A percentile compares a stretch with the other conserved stretches of the same genome.
Evolutionary conservation across 1,140 invertebrate species (phyloP).

Genomic region (Coptotermes formosanus): DNA sequence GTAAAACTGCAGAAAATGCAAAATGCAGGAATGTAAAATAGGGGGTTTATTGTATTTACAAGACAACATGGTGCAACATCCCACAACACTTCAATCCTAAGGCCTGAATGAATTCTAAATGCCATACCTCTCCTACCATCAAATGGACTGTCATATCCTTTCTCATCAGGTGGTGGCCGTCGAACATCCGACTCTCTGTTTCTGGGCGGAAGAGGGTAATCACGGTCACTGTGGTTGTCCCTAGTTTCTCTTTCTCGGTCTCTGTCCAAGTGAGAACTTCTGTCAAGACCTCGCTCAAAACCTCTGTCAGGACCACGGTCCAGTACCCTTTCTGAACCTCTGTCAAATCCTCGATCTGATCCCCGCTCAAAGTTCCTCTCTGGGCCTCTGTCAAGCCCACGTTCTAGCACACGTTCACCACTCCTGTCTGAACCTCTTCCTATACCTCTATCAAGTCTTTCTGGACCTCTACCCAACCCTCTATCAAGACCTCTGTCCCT

Average conservation of each 20-base stretch:
- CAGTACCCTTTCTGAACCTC: slow-evolving; percentile 3
- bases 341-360: slow-evolving; percentile 26
- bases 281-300: neutral
- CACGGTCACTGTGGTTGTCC: slow-evolving; percentile 27
- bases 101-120: no score
- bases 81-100: no score
- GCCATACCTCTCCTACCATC: slow-evolving; percentile 43
- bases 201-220: slow-evolving; percentile 29
- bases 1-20: no score
- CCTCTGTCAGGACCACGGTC: slow-evolving; percentile 10
- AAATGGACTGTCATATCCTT: slow-evolving; percentile 48
- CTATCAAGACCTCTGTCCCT: neutral
- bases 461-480: slow-evolving; percentile 23
- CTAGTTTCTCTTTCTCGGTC: slow-evolving; percentile 25
- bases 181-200: slow-evolving; percentile 46
- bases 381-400: slow-evolving; percentile 45
- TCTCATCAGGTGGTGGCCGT: slow-evolving; percentile 41
- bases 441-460: neutral
- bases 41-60: no score
- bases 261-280: slow-evolving; percentile 1
- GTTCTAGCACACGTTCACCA: slow-evolving; percentile 40
- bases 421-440: slow-evolving; percentile 39
- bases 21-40: no score
- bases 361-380: slow-evolving; percentile 45
- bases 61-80: neutral